Percentiles rank a stretch among this genome's conserved stretches.
Evolutionary conservation across 1,140 invertebrate genomes (phyloP).

Genomic region (Venustaconcha ellipsiformis): DNA sequence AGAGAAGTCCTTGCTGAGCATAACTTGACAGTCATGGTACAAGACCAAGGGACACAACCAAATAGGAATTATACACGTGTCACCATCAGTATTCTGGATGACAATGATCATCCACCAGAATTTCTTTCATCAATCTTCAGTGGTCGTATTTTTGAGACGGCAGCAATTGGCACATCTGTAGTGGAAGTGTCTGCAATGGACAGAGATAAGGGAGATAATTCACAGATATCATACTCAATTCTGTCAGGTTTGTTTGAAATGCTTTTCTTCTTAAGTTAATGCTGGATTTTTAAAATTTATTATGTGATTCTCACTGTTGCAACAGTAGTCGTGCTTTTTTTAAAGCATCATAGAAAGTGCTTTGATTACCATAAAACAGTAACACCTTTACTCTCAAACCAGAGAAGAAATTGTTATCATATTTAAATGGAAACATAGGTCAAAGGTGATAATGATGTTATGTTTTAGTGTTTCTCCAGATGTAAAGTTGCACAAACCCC

Average conservation of each 20-base stretch:
- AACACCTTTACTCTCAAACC: too few relatives aligned
- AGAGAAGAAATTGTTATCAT: too few relatives aligned
- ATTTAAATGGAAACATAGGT: too few relatives aligned
- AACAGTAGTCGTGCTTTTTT: too few relatives aligned
- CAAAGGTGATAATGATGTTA: too few relatives aligned
- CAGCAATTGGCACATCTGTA: constrained; percentile 65
- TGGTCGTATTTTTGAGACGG: constrained; percentile 63
- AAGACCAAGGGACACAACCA: constrained; percentile 88
- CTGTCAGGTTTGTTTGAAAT: constrained; percentile 74
- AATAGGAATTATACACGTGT: constrained; percentile 88
- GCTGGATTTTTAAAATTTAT: too few relatives aligned
- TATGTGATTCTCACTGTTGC: too few relatives aligned
- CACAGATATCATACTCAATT: constrained; percentile 83
- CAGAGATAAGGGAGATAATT: constrained; percentile 85
- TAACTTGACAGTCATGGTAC: constrained; percentile 89
- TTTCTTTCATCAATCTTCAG: constrained; percentile 76
- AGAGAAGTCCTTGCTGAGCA: constrained; percentile 86
- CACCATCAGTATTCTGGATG: constrained; percentile 84
- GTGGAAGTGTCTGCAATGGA: constrained; percentile 83
- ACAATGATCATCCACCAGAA: constrained; percentile 90
- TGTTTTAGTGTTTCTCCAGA: too few relatives aligned
- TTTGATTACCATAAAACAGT: too few relatives aligned
- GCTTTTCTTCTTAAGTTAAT: too few relatives aligned
- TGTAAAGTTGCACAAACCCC: too few relatives aligned
- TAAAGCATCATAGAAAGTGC: too few relatives aligned